A percentile compares a stretch with the other conserved stretches of the same genome.
These are phyloP conservation scores for Drosophila saltans DNA, from an alignment of 1,140 invertebrate genomes.

Conservation along the genomic window DNA sequence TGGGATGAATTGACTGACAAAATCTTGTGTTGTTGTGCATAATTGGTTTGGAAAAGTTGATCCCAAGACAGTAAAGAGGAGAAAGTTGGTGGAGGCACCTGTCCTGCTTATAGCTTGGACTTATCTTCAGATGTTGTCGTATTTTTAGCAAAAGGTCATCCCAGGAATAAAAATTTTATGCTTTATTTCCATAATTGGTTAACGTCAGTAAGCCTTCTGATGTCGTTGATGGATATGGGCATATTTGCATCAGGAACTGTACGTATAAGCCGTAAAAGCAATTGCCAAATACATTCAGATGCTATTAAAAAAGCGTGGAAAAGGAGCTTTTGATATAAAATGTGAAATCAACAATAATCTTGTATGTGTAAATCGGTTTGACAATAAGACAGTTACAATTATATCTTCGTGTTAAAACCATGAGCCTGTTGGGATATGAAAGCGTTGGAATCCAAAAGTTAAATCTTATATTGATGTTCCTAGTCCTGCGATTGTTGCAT, in stretches of 20 bases:
- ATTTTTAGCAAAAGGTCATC: background rate
- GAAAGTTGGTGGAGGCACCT: too few relatives aligned
- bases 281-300: constrained; percentile 36
- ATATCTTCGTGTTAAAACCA: constrained; percentile 17
- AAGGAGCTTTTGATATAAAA: too few relatives aligned
- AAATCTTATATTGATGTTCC: too few relatives aligned
- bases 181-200: constrained; percentile 14
- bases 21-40: too few relatives aligned
- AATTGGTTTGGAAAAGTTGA: too few relatives aligned
- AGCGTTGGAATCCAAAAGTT: too few relatives aligned
- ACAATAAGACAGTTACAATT: constrained; percentile 29
- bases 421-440: constrained; percentile 3
- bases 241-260: constrained; percentile 31
- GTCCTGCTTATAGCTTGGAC: constrained; percentile 1
- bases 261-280: constrained; percentile 27
- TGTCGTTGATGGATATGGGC: constrained; percentile 25
- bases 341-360: too few relatives aligned
- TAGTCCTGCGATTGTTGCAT: too few relatives aligned
- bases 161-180: constrained; percentile 5
- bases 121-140: constrained; percentile 28
- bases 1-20: too few relatives aligned
- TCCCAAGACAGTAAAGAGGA: too few relatives aligned
- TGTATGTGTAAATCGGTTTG: constrained; percentile 18
- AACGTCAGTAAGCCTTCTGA: background rate
- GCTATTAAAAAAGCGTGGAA: background rate